Percentiles rank a stretch among this genome's conserved stretches.
Conservation (phyloP, 2,888 invertebrate genomes). For the Poecilobothrus nobilitatus region DNA sequence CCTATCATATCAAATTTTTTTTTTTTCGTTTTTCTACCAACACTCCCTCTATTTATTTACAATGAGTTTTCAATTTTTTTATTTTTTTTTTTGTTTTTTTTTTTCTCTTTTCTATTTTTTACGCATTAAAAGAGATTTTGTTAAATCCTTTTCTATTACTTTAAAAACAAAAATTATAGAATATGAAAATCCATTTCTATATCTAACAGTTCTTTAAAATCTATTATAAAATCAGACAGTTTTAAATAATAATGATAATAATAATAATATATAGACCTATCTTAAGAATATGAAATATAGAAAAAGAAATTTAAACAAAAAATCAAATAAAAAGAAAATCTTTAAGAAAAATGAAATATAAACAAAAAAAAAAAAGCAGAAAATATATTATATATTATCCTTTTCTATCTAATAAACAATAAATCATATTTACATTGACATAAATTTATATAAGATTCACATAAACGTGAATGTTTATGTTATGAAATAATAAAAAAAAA, state of each 20-base stretch:
- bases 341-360: no score
- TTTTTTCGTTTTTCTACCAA: background rate
- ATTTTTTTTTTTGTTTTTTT: no score
- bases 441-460: background rate
- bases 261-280: no score
- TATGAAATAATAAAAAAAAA: background rate
- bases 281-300: no score
- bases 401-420: constrained; percentile 1
- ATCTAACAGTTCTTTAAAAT: background rate
- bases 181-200: background rate
- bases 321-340: no score
- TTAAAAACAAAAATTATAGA: no score
- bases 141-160: background rate
- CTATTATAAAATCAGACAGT: background rate
- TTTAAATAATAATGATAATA: no score
- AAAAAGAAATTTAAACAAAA: no score
- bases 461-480: background rate
- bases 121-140: background rate
- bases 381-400: background rate
- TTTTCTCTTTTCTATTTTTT: no score
- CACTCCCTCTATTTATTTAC: background rate
- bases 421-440: constrained; percentile 6
- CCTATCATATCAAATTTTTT: background rate
- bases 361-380: background rate
- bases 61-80: background rate